Percentiles rank a stretch among this genome's conserved stretches.
phyloP scores from a whole-genome alignment of 2,113 vertebrate species.

The Lota lota region DNA sequence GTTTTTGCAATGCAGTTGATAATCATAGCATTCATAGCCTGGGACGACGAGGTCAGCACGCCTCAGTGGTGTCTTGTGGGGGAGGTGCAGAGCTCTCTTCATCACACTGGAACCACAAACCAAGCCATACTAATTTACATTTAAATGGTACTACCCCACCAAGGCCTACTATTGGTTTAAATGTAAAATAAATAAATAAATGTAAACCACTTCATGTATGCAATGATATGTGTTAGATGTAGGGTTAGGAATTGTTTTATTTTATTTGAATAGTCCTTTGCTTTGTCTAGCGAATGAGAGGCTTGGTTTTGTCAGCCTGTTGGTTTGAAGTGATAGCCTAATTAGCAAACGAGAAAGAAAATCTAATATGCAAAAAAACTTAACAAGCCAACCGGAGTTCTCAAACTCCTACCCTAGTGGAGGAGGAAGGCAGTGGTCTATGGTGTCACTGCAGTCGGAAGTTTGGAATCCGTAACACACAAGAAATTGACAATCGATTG shows the following conservation, averaged over 20 bases:
- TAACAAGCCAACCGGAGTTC: constrained; percentile 24
- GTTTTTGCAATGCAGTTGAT: constrained; percentile 70
- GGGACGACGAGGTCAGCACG: not conserved
- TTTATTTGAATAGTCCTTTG: not conserved
- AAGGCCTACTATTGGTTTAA: not conserved
- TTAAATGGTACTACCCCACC: not conserved
- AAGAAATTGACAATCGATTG: not conserved
- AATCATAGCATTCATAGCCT: constrained; percentile 59
- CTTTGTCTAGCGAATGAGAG: constrained; percentile 12
- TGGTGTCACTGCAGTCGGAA: not conserved
- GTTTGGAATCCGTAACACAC: not conserved
- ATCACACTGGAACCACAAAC: not conserved
- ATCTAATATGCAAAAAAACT: constrained; percentile 61
- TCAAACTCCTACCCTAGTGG: not conserved
- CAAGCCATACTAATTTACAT: not conserved
- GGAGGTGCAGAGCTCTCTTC: not conserved
- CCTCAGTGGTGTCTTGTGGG: not conserved
- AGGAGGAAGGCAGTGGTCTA: not conserved
- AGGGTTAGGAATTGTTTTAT: constrained; percentile 11
- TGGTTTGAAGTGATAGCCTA: too few relatives aligned
- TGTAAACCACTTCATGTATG: constrained; percentile 20
- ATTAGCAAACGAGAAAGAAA: too few relatives aligned
- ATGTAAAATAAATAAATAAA: constrained; percentile 19
- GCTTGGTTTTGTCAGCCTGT: constrained; percentile 25
- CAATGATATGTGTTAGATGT: constrained; percentile 31